A percentile compares a stretch with the other conserved stretches of the same genome.
Conservation (phyloP, 2,888 invertebrate species). For the Leptura quadrifasciata region DNA sequence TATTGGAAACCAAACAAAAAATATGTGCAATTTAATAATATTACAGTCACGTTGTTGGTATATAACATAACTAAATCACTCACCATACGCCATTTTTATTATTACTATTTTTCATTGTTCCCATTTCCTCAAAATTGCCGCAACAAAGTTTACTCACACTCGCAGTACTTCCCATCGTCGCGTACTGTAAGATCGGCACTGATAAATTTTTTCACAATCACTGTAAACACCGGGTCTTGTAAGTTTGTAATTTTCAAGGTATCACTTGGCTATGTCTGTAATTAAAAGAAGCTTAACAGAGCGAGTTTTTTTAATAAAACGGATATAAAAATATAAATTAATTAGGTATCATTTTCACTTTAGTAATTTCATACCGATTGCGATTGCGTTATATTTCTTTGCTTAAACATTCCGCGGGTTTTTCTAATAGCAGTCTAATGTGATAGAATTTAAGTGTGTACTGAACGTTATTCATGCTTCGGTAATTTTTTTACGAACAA, state of each 20-base stretch:
- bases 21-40: background rate
- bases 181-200: constrained; percentile 4
- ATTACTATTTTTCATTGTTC: constrained; percentile 19
- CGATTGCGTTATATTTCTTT: background rate
- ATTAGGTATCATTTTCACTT: constrained; percentile 17
- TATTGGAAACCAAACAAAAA: no score
- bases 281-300: constrained; percentile 31
- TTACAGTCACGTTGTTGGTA: background rate
- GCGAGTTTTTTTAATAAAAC: constrained; percentile 13
- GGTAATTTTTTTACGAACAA: constrained; percentile 5
- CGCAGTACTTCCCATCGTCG: constrained; percentile 60
- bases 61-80: constrained; percentile 25
- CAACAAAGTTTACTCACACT: constrained; percentile 60
- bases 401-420: background rate
- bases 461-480: background rate
- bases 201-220: constrained; percentile 30
- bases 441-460: background rate
- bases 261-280: constrained; percentile 29
- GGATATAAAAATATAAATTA: background rate
- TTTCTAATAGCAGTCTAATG: background rate
- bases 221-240: background rate
- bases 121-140: constrained; percentile 47
- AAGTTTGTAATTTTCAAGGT: constrained; percentile 40
- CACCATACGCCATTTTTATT: constrained; percentile 19
- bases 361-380: background rate